Evolutionary conservation across 2,797 vertebrate species (phyloP), one percentile per base, ranked within the genome.

Genomic region (Acridotheres tristis): DNA sequence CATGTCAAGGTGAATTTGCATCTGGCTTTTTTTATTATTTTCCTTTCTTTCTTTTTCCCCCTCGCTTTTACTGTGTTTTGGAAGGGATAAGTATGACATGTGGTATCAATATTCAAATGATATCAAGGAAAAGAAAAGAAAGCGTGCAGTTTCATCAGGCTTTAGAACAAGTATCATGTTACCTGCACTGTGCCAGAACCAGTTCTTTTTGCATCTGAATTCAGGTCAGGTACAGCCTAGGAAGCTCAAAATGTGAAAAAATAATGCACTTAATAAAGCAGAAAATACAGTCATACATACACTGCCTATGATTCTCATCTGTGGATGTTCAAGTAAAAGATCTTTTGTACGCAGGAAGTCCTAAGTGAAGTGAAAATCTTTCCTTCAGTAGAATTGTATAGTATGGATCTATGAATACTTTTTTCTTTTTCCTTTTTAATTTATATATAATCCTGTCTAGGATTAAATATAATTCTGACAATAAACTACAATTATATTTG

Each of bases 71-170:
- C 57, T 42, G 13, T 79, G 18, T 69, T 82, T 77, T 88, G 32
- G 45, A 74, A 73, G 58, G 40, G 11, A 53, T 29, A 73, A 81
- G 16, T 51, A 82, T 75, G 66, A 93, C 90, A 91, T 84, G 48
- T 90, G 83, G 80, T 86, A 95, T 73, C 91, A 84, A 94, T 94
- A 94, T 68, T 91, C 65, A 82, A 79, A 79, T 66, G 51, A 66
- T 67, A 94, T 22, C 23, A 84, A 75, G 67, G 77, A 82, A 89
- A 91, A 90, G 34, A 43, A 91, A 92, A 94, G 55, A 82, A 88
- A 86, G 66, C 48, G 88, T 10, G 42, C 40, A 21, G 26, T 95
- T 91, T 86, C 76, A 86, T 73, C 74, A 73, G 69, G 57, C 83
- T 94, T 91, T 43, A 79, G 48, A 91, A 84, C 48, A 82, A 55